Percentiles rank a stretch among this genome's conserved stretches.
Evolutionary conservation across 2,888 invertebrate genomes (phyloP).

Genomic region (Eutolmus rufibarbis): DNA sequence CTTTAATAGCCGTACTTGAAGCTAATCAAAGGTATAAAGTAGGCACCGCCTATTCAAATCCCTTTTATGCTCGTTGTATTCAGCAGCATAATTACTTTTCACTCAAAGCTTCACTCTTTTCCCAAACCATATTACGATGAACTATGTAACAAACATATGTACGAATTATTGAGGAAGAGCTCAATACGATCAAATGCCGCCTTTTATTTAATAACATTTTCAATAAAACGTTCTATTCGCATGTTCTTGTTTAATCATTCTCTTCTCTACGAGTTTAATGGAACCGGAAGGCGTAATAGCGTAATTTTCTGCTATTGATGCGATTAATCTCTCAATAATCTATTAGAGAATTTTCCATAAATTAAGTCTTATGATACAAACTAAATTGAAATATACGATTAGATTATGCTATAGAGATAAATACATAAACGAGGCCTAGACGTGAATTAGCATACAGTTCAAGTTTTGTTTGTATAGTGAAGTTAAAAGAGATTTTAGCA

Average conservation of each 20-base stretch:
- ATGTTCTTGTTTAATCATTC: too few species aligned
- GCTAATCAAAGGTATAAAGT: background rate
- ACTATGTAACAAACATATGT: too few species aligned
- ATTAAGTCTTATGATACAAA: background rate
- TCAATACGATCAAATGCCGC: too few species aligned
- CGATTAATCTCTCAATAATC: background rate
- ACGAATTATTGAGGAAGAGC: too few species aligned
- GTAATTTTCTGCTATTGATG: background rate
- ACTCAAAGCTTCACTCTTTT: too few species aligned
- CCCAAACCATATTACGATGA: too few species aligned
- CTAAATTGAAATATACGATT: background rate
- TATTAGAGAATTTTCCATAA: background rate
- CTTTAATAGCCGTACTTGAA: background rate
- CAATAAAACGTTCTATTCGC: too few species aligned
- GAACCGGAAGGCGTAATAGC: background rate
- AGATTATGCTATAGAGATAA: background rate
- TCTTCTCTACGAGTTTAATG: too few species aligned
- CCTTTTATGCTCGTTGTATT: too few species aligned
- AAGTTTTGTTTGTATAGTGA: background rate
- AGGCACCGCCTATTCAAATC: too few species aligned
- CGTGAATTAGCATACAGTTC: background rate
- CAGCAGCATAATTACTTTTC: too few species aligned
- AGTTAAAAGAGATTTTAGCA: background rate
- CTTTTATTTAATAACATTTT: too few species aligned
- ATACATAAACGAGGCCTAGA: background rate